Conservation (phyloP, 2,113 vertebrate species). For the Pituophis catenifer region DNA sequence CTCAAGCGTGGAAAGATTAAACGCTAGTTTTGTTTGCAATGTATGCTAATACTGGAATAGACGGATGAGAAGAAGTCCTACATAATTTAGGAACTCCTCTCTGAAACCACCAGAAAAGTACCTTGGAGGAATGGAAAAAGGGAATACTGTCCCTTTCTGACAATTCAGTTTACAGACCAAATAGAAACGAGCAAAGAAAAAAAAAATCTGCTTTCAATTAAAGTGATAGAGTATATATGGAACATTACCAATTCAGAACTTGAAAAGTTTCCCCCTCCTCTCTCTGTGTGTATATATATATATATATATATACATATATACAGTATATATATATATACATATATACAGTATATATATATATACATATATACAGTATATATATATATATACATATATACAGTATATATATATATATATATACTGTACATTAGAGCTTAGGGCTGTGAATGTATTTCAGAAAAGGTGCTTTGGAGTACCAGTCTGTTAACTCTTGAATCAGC, state of each 20-base stretch:
- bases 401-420: background rate
- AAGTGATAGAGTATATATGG: conserved; percentile 33
- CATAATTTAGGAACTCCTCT: background rate
- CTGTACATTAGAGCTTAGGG: background rate
- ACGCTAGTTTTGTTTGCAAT: background rate
- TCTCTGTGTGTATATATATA: background rate
- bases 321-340: background rate
- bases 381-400: no score
- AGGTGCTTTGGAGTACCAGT: background rate
- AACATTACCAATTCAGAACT: conserved; percentile 57
- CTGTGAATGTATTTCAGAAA: background rate
- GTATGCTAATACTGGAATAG: background rate
- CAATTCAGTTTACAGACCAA: conserved; percentile 57
- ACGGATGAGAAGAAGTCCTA: background rate
- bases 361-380: no score
- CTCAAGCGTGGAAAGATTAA: conserved; percentile 36
- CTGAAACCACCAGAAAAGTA: background rate
- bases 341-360: no score
- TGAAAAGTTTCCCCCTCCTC: conserved; percentile 39
- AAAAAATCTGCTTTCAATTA: conserved; percentile 20
- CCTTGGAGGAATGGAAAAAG: conserved; percentile 60
- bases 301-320: background rate
- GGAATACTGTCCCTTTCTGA: conserved; percentile 69
- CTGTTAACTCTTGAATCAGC: background rate
- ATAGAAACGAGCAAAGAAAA: background rate